Base-by-base conservation (phyloP, 2,113 vertebrate species). In the Hypocryptadius cinnamomeus region DNA sequence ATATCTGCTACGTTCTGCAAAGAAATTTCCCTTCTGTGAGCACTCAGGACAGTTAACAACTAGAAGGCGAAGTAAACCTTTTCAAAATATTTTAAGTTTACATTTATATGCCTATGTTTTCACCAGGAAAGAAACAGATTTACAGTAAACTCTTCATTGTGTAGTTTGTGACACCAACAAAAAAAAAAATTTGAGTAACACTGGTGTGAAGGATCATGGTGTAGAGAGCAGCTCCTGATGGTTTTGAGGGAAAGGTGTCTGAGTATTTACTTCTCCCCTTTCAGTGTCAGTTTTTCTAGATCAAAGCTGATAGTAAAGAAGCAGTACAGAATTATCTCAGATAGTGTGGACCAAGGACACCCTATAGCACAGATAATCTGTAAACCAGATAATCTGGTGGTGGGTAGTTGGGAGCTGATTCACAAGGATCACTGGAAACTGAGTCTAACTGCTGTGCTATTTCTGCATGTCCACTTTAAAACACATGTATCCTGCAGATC, bases 1-100 rank as follows among this genome's bases (percentile, higher is more conserved):
- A 99, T 99, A 97, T 99, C 99, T 68, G 99, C 99, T 97, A 98
- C 96, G 0, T 99, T 99, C 99, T 99, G 97, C 66, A 72, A 95
- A 96, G 72, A 91, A 73, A 97, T 76, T 63, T 84, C 37, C 64
- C 71, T 74, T 66, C 90, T 88, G 45, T 80, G 80, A 97, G 59
- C n/a, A 69, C 35, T 91, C 3, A 10, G 74, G 47, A 91, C 73
- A 94, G 64, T 59, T 81, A 96, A 94, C n/a, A 72, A 17, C 59
- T 44, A 72, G 61, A 95, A 93, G 51, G 48, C 15, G 21, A 94
- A 85, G n/a, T 45, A 84, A 83, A 85, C 50, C 44, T 71, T 71
- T 30, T 65, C 30, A 64, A 90, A 39, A 21, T 86, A 53, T 74
- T 93, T 84, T 84, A 63, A 51, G 72, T 85, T 88, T 77, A 85